Evolutionary conservation across 2,797 vertebrate genomes (phyloP).

Genomic region (Parotocinclus haroldoi): DNA sequence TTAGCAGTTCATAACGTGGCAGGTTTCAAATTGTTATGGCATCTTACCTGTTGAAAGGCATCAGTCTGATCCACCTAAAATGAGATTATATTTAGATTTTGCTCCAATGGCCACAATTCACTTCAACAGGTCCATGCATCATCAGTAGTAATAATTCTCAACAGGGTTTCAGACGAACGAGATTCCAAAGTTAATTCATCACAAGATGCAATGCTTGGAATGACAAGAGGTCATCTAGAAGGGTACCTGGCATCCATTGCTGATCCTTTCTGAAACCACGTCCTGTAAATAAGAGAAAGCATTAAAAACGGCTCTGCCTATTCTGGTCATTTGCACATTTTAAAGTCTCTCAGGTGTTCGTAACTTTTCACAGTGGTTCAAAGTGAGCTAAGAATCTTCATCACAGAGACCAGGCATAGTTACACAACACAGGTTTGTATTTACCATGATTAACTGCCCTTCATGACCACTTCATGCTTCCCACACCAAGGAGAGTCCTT

Average conservation of each 20-base stretch:
- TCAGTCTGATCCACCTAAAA: too few relatives aligned
- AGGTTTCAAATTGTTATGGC: too few relatives aligned
- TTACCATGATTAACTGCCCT: constrained; percentile 8
- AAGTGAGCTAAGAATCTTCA: constrained; percentile 45
- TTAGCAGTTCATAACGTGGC: too few relatives aligned
- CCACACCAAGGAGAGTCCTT: too few relatives aligned
- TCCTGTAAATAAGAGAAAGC: background rate
- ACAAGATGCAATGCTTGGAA: constrained; percentile 29
- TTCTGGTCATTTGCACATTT: background rate
- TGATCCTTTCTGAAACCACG: background rate
- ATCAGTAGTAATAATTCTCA: constrained; percentile 38
- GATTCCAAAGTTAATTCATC: constrained; percentile 50
- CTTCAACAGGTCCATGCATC: constrained; percentile 5
- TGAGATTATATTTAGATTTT: background rate
- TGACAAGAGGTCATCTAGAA: background rate
- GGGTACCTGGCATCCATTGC: constrained; percentile 1
- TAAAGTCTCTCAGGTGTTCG: constrained; percentile 36
- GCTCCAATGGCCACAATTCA: background rate
- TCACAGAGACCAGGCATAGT: constrained; percentile 19
- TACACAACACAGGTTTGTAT: background rate
- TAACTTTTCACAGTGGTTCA: constrained; percentile 41
- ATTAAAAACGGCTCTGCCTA: background rate
- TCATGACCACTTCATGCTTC: background rate
- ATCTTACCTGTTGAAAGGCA: too few relatives aligned
- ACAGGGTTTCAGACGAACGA: constrained; percentile 54